A percentile compares a stretch with the other conserved stretches of the same genome.
Conservation (phyloP, 1,140 invertebrate species). For the Portunus trituberculatus region DNA sequence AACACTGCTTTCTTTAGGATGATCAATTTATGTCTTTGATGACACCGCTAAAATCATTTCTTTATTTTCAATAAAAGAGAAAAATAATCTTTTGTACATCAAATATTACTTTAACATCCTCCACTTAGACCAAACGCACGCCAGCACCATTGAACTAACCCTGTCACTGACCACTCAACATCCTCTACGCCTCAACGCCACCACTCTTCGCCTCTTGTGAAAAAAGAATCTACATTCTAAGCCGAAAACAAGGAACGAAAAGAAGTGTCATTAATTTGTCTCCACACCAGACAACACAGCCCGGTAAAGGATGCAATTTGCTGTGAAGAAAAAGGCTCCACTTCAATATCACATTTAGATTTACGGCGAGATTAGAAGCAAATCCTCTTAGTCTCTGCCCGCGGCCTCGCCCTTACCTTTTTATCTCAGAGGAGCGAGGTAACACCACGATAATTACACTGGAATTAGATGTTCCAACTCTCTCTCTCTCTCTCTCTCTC, state of each 20-base stretch:
- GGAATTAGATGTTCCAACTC: not conserved
- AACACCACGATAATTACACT: conserved; percentile 13
- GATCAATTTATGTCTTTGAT: too few relatives aligned
- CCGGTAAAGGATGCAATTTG: not conserved
- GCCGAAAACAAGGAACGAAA: not conserved
- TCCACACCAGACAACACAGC: not conserved
- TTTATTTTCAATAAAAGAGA: too few relatives aligned
- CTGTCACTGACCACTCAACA: too few relatives aligned
- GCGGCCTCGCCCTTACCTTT: not conserved
- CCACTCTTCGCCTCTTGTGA: not conserved
- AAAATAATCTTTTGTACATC: too few relatives aligned
- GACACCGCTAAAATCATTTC: too few relatives aligned
- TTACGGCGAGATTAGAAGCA: not conserved
- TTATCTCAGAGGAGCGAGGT: not conserved
- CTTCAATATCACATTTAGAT: not conserved
- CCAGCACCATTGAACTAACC: too few relatives aligned
- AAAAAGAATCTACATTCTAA: not conserved
- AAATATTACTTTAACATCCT: too few relatives aligned
- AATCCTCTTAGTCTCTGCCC: conserved; percentile 4
- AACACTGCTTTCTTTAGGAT: too few relatives aligned
- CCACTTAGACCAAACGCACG: too few relatives aligned
- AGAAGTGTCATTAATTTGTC: not conserved
- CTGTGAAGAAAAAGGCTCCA: not conserved
- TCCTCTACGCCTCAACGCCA: too few relatives aligned
- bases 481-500: conserved; percentile 1